A percentile compares a stretch with the other conserved stretches of the same genome.
Conservation (phyloP, 2,797 vertebrate species). For the Glossophaga mutica region DNA sequence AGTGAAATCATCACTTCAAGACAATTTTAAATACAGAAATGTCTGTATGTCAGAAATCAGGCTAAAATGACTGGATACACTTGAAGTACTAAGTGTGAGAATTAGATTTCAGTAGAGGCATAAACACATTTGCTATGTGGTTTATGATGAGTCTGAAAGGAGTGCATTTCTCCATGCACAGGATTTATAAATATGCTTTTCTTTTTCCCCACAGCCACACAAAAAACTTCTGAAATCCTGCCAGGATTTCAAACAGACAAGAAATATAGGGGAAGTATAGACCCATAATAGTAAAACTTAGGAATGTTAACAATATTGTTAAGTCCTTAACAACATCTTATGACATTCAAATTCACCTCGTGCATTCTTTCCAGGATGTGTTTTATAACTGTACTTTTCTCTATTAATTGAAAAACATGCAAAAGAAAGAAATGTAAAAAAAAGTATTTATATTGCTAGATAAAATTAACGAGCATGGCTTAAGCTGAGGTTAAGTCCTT, state of each 20-base stretch:
- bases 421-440: slow-evolving; percentile 31
- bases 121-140: neutral
- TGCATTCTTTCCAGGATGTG: slow-evolving; percentile 44
- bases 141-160: neutral
- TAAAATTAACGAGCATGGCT: slow-evolving; percentile 3
- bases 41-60: neutral
- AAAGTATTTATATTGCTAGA: neutral
- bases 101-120: neutral
- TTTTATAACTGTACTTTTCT: slow-evolving; percentile 48
- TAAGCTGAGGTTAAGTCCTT: neutral
- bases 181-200: neutral
- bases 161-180: neutral
- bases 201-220: neutral
- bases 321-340: slow-evolving; percentile 29
- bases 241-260: slow-evolving; percentile 28
- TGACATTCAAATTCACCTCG: slow-evolving; percentile 38
- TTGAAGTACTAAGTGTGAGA: neutral
- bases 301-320: slow-evolving; percentile 19
- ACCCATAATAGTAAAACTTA: neutral
- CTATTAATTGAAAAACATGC: slow-evolving; percentile 46
- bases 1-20: neutral
- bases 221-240: neutral
- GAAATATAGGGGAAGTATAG: neutral
- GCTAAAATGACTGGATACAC: neutral
- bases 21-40: neutral